Base-by-base conservation (phyloP, 2,888 invertebrate species). In the Macaria notata region DNA sequence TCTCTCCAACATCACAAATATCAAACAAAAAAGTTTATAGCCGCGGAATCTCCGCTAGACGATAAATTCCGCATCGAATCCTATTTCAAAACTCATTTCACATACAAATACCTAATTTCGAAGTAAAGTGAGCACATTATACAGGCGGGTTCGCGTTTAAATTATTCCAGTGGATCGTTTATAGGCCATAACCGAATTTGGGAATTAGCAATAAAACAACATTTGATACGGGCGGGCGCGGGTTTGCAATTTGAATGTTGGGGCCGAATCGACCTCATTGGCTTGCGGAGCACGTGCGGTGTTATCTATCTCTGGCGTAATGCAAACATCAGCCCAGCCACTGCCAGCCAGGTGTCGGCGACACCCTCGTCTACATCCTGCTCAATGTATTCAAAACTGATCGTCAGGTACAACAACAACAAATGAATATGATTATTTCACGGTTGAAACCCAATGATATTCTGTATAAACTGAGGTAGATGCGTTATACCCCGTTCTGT, bases 141-240 rank as follows among this genome's bases (percentile, higher is more conserved):
- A 89, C 86, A 83, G 83, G 84, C 89, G 84, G 88, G 85, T 83
- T 83, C 88, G 88, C 88, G 85, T 90, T 90, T 91, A 91, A 90
- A 91, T 91, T 91, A 91, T 90, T 88, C 91, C 86, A 83, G 83
- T 85, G 89, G 88, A 91, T 91, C 91, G 91, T 91, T 91, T 91
- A 90, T 91, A 90, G 91, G 89, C 90, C 89, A 91, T 91, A 91
- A 91, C 91, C 81, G 90, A 91, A 91, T 91, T 91, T 90, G 86
- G 90, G 89, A 90, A 91, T 91, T 91, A 91, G 90, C 91, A 88
- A 91, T 91, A 91, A 91, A 91, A 91, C 91, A 91, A 89, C 91
- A 90, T 90, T 90, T 90, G 90, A 90, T 88, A 88, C 88, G 90
- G 89, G 88, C 84, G 82, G 87, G 87, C 87, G 89, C 88, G 88